These are phyloP conservation scores for Unio delphinus DNA, from an alignment of 2,888 invertebrate species.

Conservation along the genomic window DNA sequence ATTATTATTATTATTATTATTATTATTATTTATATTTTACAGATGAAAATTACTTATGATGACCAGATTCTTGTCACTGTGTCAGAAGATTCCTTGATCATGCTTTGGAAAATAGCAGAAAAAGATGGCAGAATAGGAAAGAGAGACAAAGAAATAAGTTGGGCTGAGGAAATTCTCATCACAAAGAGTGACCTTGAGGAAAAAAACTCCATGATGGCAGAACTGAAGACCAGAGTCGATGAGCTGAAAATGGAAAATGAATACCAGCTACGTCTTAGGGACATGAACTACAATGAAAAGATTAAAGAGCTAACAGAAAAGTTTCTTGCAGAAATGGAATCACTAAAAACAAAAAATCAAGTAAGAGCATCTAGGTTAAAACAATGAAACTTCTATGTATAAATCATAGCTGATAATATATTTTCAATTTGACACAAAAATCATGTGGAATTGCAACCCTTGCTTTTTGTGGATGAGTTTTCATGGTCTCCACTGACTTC, in stretches of 20 bases:
- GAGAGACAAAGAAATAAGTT: conserved; percentile 82
- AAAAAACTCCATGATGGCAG: conserved; percentile 78
- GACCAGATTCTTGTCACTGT: conserved; percentile 82
- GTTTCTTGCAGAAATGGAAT: conserved; percentile 87
- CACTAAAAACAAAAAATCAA: conserved; percentile 77
- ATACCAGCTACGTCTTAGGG: conserved; percentile 83
- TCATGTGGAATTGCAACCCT: too few relatives aligned
- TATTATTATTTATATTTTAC: conserved; percentile 15
- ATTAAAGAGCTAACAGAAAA: conserved; percentile 85
- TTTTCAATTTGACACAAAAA: too few relatives aligned
- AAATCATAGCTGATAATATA: too few relatives aligned
- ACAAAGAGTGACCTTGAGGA: conserved; percentile 82
- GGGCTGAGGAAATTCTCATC: conserved; percentile 87
- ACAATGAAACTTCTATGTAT: not conserved
- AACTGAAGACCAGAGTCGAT: conserved; percentile 81
- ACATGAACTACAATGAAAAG: conserved; percentile 84
- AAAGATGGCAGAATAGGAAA: conserved; percentile 72
- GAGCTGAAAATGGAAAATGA: conserved; percentile 90
- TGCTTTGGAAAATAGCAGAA: conserved; percentile 87
- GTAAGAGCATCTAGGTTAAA: conserved; percentile 21
- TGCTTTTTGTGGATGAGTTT: too few relatives aligned
- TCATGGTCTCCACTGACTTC: too few relatives aligned
- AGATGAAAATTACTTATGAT: conserved; percentile 82
- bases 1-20: conserved; percentile 15
- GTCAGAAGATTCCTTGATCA: conserved; percentile 83